Evolutionary conservation across 2,888 invertebrate species (phyloP).

Genomic region (Chymomyza amoena): DNA sequence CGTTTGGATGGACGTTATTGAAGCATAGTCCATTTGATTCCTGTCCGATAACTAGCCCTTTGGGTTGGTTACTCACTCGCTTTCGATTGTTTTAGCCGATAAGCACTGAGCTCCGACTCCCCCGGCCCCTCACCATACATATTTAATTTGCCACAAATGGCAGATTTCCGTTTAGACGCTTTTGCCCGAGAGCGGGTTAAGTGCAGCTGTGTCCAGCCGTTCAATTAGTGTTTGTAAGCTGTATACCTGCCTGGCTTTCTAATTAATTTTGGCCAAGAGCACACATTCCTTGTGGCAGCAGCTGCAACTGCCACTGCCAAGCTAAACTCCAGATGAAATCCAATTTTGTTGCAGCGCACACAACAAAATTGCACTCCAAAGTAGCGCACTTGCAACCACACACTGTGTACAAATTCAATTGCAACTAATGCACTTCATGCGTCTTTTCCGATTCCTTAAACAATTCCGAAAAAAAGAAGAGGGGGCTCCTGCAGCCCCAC

Average conservation of each 20-base stretch:
- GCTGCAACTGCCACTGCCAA: background rate
- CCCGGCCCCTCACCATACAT: conserved; percentile 34
- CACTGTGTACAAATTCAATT: conserved; percentile 70
- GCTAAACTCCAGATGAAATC: conserved; percentile 7
- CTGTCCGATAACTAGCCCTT: conserved; percentile 33
- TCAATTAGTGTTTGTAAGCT: conserved; percentile 43
- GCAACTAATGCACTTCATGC: conserved; percentile 71
- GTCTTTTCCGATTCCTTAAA: conserved; percentile 26
- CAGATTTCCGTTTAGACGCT: conserved; percentile 29
- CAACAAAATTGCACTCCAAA: conserved; percentile 62
- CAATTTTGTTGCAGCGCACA: conserved; percentile 9
- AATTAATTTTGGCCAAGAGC: conserved; percentile 50
- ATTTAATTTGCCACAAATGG: conserved; percentile 60
- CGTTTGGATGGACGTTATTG: background rate
- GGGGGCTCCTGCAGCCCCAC: background rate
- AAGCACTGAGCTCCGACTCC: background rate
- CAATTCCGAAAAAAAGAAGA: background rate
- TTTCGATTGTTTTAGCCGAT: conserved; percentile 37
- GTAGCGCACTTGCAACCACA: conserved; percentile 35
- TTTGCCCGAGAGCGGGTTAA: conserved; percentile 4
- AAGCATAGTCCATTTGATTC: conserved; percentile 30
- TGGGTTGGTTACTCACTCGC: conserved; percentile 13
- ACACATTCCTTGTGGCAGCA: conserved; percentile 3
- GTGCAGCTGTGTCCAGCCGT: conserved; percentile 23
- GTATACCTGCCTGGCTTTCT: conserved; percentile 51